Base-by-base conservation (phyloP, 2,888 invertebrate genomes). In the Tinea trinotella region DNA sequence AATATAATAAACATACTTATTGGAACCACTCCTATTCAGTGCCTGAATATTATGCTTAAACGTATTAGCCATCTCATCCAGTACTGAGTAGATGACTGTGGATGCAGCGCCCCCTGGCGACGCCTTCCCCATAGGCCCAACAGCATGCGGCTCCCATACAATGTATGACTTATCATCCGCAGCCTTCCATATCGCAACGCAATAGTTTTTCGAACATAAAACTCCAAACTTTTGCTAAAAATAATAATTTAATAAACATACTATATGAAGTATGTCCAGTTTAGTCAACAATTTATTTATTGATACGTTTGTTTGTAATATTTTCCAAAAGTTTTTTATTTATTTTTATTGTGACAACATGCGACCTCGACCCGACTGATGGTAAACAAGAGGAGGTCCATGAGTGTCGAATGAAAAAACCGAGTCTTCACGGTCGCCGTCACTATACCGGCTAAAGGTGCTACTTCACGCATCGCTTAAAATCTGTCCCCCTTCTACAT, bases 81-180 rank as follows among this genome's bases (percentile, higher is more conserved):
- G 19, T 0, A 63, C 67, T 0, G 82, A 69, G 57, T 64, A 65
- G 1, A 77, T 56, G 0, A 79, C 64, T 0, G 71, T 56, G 0
- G 70, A 69, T 0, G 82, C 79, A 0, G 71, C 76, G 0, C 83
- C 84, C 0, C 67, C 73, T 0, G 79, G 68, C 0, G 73, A 72
- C 1, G 64, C 55, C 1, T 58, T 57, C 0, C 83, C 84, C 0
- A 60, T 20, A 0, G 84, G 84, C 0, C 83, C 82, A 0, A 74
- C 72, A 0, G 67, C 64, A 59, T 85, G 84, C 0, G 84, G 80
- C 57, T 84, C 84, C 72, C 76, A 76, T 54, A 81, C 57, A 1
- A 71, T 65, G 4, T 55, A 65, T 0, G 74, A 59, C 30, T 68
- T 69, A 6, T 69, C 76, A 34, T 75, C 78, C 0, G 63, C 59